Base-by-base conservation (phyloP, 2,888 invertebrate species). In the Nymphalis c-album region DNA sequence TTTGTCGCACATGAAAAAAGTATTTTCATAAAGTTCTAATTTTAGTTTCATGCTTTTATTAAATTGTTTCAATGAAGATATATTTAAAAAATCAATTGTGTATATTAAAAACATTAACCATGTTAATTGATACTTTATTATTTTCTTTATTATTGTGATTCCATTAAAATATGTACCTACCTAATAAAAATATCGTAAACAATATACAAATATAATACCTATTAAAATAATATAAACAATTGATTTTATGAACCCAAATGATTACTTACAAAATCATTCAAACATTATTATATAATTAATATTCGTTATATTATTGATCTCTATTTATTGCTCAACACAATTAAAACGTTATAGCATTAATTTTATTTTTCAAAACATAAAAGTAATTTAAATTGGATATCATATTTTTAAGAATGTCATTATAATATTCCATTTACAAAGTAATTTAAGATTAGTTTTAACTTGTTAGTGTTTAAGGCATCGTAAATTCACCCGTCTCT, bases 401-500 rank as follows among this genome's bases (percentile, higher is more conserved):
- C 53, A 62, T 67, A 59, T 67, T 63, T 63, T 46, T 48, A 60
- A 63, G 55, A 40, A 72, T 68, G 70, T 69, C 78, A 77, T 84
- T 82, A 81, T 86, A 87, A 89, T 91, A 91, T 91, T 91, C 91
- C 91, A 91, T 89, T 87, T 90, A 91, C 90, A 90, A 89, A 87
- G 85, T 89, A 90, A 85, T 84, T 86, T 90, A 90, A 86, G 87
- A 74, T 78, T 90, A 88, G 85, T 77, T 84, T 77, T 89, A 89
- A 86, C 80, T 85, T 83, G 80, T 80, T 89, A 89, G 86, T 76
- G 74, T 76, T 66, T 91, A 91, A 91, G 90, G 73, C 88, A 87
- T 86, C 89, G 85, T 91, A 90, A 90, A 91, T 88, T 91, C 91
- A 90, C 92, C 92, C 91, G 91, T 92, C 91, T 92, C 85, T 91